A percentile compares a stretch with the other conserved stretches of the same genome.
Conservation (phyloP, 1,140 invertebrate genomes). For the Calliopsis andreniformis region DNA sequence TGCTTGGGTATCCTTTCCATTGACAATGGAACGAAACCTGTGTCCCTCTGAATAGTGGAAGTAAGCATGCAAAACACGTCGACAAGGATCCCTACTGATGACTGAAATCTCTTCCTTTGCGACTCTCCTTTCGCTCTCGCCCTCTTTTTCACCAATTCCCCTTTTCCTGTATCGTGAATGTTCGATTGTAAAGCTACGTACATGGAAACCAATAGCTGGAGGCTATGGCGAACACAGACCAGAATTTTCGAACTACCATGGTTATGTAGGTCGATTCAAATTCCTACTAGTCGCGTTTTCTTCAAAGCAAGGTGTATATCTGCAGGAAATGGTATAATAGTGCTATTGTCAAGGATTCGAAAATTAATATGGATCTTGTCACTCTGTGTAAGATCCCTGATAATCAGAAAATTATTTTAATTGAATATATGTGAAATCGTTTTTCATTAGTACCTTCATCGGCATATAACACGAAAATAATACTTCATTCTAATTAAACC, state of each 20-base stretch:
- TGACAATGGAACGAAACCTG: not conserved
- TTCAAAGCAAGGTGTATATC: not conserved
- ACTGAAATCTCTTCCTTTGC: not conserved
- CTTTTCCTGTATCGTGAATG: not conserved
- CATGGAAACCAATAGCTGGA: not conserved
- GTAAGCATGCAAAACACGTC: conserved; percentile 8
- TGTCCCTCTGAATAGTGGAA: not conserved
- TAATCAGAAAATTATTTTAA: not conserved
- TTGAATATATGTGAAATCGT: too few relatives aligned
- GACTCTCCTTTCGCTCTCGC: not conserved
- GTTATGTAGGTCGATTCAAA: not conserved
- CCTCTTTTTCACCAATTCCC: not conserved
- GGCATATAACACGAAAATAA: too few relatives aligned
- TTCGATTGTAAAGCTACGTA: not conserved
- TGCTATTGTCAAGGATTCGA: not conserved
- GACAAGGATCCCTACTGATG: conserved; percentile 1
- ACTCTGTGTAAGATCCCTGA: not conserved
- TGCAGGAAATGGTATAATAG: not conserved
- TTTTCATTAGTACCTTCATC: too few relatives aligned
- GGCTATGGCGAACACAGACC: not conserved
- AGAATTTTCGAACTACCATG: conserved; percentile 2
- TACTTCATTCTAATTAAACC: too few relatives aligned
- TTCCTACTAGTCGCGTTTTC: not conserved
- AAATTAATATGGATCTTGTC: not conserved
- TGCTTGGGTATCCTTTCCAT: not conserved